phyloP scores from a whole-genome alignment of 2,113 vertebrate species.

The Natator depressus region DNA sequence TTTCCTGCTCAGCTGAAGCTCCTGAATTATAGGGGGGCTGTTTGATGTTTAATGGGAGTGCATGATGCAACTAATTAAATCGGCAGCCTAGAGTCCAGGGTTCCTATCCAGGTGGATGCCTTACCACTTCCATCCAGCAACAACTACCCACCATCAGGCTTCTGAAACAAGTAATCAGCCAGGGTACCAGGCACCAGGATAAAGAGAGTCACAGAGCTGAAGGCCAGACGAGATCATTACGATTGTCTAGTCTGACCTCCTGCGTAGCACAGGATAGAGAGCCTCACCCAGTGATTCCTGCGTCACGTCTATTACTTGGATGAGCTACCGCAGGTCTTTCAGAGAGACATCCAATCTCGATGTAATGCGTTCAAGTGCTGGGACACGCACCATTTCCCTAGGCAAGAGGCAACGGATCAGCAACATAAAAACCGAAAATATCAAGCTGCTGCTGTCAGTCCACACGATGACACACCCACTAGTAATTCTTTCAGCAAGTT shows the following conservation, averaged over 20 bases:
- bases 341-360: not conserved
- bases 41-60: not conserved
- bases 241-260: fast-evolving
- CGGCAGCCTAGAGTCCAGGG: not conserved
- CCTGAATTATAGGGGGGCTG: too few species aligned
- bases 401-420: not conserved
- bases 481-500: not conserved
- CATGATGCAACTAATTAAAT: too few species aligned
- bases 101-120: not conserved
- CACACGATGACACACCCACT: fast-evolving
- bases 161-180: too few species aligned
- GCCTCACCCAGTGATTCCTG: not conserved
- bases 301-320: not conserved
- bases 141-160: not conserved
- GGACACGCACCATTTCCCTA: not conserved
- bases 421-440: fast-evolving
- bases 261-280: fast-evolving
- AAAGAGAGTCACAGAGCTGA: not conserved
- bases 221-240: too few species aligned
- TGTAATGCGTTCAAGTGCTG: fast-evolving
- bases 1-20: not conserved
- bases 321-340: not conserved
- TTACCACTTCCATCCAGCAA: not conserved
- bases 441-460: not conserved
- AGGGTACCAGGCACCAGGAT: too few species aligned